Base-by-base conservation (phyloP, 2,797 vertebrate genomes). In the Notolepis coatsorum region DNA sequence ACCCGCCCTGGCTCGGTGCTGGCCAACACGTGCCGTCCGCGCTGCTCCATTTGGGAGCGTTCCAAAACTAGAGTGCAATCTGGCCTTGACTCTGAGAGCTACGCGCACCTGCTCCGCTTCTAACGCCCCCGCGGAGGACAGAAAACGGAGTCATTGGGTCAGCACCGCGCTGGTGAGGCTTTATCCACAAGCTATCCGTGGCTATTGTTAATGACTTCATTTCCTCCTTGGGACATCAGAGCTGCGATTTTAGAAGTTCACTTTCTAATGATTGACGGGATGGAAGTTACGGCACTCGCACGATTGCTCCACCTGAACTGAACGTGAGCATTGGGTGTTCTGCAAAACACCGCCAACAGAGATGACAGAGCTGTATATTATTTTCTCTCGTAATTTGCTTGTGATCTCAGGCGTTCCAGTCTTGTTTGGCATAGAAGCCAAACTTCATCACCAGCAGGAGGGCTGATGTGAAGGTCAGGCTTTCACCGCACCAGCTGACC, bases 341-440 rank as follows among this genome's bases (percentile, higher is more conserved):
- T 42, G 63, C 23, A 27, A 23, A 38, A 28, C 10, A 15, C 18
- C 17, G 33, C 4, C 7, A n/a, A 30, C 30, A 1, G 0, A 49
- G 38, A 48, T 15, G 27, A 61, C 33, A 23, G 13, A 20, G n/a
- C 10, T 24, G 43, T 24, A 74, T 51, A 41, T 66, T 67, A 39
- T 63, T 77, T 73, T 42, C 38, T 54, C 43, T 71, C 28, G 6
- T 56, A 24, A 55, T 77, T 64, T 58, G 43, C 61, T 55, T 51
- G 25, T 66, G 63, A 59, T 70, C 68, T 71, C 67, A 68, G 70
- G 63, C 86, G 88, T 90, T 86, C 81, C 80, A 61, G 31, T 74
- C 71, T 79, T 89, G 73, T 75, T 84, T 84, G 71, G 60, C 66
- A 56, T 71, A 65, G 41, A 55, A 77, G 73, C 71, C 61, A 62